Conservation (phyloP, 2,113 vertebrate genomes). For the Promerops cafer region DNA sequence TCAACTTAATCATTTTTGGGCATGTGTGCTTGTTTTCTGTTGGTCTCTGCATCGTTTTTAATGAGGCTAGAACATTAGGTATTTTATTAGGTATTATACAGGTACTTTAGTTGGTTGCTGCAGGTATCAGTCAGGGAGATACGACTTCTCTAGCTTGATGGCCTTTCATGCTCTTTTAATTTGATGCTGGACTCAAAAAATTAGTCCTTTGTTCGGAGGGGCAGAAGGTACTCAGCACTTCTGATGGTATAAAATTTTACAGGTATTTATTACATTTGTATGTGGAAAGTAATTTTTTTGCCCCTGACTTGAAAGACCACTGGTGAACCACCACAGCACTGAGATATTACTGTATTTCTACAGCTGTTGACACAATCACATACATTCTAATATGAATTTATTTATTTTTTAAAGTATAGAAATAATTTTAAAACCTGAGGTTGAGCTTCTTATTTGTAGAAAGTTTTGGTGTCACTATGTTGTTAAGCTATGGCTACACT, state of each 20-base stretch:
- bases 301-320: neutral
- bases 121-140: neutral
- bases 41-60: neutral
- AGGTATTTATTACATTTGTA: neutral
- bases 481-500: neutral
- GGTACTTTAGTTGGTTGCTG: neutral
- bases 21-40: neutral
- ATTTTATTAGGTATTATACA: neutral
- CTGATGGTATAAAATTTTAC: neutral
- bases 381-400: neutral
- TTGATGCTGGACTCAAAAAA: neutral
- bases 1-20: neutral
- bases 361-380: neutral
- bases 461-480: neutral
- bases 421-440: neutral
- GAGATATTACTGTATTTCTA: neutral
- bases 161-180: neutral
- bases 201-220: neutral
- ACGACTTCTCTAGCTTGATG: neutral
- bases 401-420: neutral
- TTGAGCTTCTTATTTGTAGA: neutral
- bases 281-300: neutral
- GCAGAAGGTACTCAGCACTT: neutral
- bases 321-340: neutral
- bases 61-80: neutral